Evolutionary conservation across 2,113 vertebrate species (phyloP).

Genomic region (Siniperca chuatsi): DNA sequence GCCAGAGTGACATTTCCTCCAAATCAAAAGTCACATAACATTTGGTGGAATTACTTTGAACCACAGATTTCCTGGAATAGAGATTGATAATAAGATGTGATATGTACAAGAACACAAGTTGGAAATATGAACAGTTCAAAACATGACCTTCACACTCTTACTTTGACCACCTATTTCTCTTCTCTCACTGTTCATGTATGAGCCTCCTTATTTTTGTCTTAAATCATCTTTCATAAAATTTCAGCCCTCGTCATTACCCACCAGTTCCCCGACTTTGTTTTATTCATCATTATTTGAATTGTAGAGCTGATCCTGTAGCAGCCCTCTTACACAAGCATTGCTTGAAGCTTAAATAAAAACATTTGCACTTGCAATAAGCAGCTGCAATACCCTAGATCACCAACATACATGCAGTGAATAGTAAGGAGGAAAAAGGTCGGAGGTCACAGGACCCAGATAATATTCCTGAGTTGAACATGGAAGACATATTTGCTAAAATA

Average conservation of each 20-base stretch:
- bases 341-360: conserved; percentile 29
- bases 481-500: conserved; percentile 8
- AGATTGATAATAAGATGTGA: neutral
- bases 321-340: conserved; percentile 13
- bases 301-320: conserved; percentile 12
- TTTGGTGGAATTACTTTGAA: neutral
- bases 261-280: conserved; percentile 26
- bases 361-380: conserved; percentile 23
- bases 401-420: neutral
- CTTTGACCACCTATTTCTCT: too few relatives aligned
- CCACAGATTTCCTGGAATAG: neutral
- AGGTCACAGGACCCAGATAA: conserved; percentile 4
- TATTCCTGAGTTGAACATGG: conserved; percentile 20
- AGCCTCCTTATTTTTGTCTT: too few relatives aligned
- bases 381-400: neutral
- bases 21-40: conserved; percentile 1
- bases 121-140: neutral
- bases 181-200: too few relatives aligned
- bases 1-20: conserved; percentile 2
- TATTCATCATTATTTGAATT: conserved; percentile 24
- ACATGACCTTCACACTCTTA: too few relatives aligned
- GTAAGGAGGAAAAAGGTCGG: neutral
- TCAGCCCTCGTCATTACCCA: neutral
- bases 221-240: conserved; percentile 3
- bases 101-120: neutral